Conservation (phyloP, 2,888 invertebrate species). For the Vannuccia rotundouncinata region DNA sequence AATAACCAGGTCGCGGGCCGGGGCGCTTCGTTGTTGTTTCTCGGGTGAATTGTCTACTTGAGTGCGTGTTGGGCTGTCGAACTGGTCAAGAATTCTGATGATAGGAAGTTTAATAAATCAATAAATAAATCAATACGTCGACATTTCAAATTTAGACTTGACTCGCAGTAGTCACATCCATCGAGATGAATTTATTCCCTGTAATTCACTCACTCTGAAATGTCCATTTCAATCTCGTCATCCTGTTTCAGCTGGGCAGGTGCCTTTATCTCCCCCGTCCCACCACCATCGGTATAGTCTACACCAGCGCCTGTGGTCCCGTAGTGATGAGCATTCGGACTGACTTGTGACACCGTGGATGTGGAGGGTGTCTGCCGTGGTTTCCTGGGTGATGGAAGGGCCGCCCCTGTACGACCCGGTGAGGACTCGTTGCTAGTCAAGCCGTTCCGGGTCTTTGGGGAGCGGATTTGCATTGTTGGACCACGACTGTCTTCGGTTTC, state of each 20-base stretch:
- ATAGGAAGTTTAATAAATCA: background rate
- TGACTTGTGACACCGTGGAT: background rate
- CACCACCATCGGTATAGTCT: background rate
- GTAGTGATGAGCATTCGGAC: too few relatives aligned
- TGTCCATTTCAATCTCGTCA: background rate
- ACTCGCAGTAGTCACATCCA: background rate
- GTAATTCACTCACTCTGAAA: background rate
- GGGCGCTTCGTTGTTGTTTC: too few relatives aligned
- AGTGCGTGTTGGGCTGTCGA: too few relatives aligned
- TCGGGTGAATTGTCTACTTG: too few relatives aligned
- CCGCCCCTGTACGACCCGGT: background rate
- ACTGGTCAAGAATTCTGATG: too few relatives aligned
- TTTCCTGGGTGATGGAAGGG: background rate
- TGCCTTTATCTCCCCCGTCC: background rate
- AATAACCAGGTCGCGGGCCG: too few relatives aligned
- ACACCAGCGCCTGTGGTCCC: background rate
- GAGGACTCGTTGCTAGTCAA: background rate
- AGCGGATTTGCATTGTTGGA: background rate
- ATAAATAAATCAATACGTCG: background rate
- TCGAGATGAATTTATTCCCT: background rate
- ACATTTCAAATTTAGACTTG: background rate
- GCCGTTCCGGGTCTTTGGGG: background rate
- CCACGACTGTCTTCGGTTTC: background rate
- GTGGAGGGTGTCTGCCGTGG: background rate
- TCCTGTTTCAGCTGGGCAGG: background rate